Evolutionary conservation across 1,140 invertebrate genomes (phyloP).

Genomic region (Formica selysi): DNA sequence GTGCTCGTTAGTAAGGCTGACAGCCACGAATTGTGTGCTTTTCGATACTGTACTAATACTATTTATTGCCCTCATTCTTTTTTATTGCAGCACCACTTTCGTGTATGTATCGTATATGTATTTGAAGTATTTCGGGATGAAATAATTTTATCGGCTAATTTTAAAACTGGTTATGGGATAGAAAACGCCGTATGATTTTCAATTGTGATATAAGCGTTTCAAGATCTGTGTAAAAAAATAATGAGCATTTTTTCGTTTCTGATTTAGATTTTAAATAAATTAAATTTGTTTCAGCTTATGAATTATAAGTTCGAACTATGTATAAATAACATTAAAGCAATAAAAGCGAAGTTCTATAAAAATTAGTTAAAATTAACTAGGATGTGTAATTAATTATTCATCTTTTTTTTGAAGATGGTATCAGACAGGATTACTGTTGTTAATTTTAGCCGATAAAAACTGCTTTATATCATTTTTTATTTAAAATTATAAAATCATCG

Average conservation of each 20-base stretch:
- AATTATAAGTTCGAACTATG: background rate
- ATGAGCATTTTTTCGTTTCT: background rate
- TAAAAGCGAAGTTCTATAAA: background rate
- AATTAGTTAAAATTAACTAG: no score
- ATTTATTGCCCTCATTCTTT: conserved; percentile 14
- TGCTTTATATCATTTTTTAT: background rate
- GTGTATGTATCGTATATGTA: background rate
- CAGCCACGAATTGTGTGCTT: background rate
- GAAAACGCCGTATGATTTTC: background rate
- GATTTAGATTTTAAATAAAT: background rate
- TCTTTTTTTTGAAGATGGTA: background rate
- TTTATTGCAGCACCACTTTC: background rate
- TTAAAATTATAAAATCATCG: background rate
- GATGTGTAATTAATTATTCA: background rate
- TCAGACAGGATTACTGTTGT: background rate
- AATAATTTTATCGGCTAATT: conserved; percentile 11
- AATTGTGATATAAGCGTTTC: background rate
- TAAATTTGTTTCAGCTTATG: background rate
- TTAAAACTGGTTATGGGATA: conserved; percentile 12
- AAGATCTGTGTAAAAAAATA: background rate
- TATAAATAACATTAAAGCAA: background rate
- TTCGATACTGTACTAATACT: conserved; percentile 7
- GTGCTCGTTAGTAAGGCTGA: conserved; percentile 8
- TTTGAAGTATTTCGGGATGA: background rate
- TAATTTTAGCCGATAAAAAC: background rate